Base-by-base conservation (phyloP, 2,888 invertebrate genomes). In the Ctena decussata region DNA sequence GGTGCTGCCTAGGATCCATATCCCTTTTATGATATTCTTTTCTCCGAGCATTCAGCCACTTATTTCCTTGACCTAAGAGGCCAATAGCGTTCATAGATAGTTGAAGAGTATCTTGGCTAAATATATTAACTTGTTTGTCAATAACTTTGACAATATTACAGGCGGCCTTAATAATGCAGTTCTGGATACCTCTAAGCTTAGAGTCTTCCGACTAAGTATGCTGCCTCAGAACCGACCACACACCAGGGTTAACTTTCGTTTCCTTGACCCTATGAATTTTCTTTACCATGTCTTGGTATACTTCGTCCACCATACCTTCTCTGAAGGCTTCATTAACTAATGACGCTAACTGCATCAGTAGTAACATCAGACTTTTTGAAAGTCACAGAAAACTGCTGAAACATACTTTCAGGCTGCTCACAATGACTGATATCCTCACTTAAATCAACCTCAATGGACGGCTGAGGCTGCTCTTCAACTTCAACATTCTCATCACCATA, bases 151-250 rank as follows among this genome's bases (percentile, higher is more conserved):
- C 60, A 3, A 87, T 27, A 39, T 75, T 74, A 18, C 77, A 44
- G 24, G 82, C 72, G 24, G 81, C 85, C 74, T 85, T 82, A 15
- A 83, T 74, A 27, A 82, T 70, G 71, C 84, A 82, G 46, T 82
- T 82, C 37, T 77, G 82, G n/a, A 82, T 77, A 44, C 77, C 77
- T 53, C 77, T 57, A 0, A 82, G 24, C 69, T 82, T 77, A 12
- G 73, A 76, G 30, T 84, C 84, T 15, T 79, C 71, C 35, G 72
- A 72, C 44, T 84, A 80, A 21, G 84, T 84, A 3, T 71, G 57
- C 30, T 70, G 71, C 3, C 49, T 2, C 2, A 84, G 32, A 18
- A 80, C 73, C 11, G 75, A 49, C 84, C 80, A 80, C 0, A 84
- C 79, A 27, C 37, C 76, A 27, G 72, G 71, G 39, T 84, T 83